These are phyloP conservation scores for Prinia subflava DNA, from an alignment of 2,113 vertebrate genomes.

Conservation along the genomic window DNA sequence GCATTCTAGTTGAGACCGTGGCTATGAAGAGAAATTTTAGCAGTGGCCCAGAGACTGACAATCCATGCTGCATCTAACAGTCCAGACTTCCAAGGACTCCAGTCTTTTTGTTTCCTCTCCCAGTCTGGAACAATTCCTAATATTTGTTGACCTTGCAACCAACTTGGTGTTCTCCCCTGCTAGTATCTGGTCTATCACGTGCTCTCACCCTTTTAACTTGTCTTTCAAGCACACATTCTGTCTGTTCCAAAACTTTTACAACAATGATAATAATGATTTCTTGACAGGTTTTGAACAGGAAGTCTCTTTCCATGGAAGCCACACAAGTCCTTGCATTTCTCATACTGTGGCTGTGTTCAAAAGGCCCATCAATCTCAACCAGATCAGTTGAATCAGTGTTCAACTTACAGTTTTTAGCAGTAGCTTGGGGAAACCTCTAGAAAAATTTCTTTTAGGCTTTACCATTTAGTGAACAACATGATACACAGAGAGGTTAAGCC, in stretches of 20 bases:
- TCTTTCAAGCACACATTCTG: neutral
- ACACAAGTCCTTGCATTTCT: neutral
- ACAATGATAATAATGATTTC: neutral
- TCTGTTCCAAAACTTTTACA: neutral
- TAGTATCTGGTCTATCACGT: too few relatives aligned
- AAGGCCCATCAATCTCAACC: neutral
- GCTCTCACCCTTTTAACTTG: neutral
- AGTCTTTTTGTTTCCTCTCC: neutral
- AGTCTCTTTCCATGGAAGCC: neutral
- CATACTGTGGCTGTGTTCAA: neutral
- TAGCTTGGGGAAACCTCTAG: neutral
- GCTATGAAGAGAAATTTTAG: neutral
- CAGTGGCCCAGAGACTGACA: neutral
- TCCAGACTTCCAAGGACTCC: neutral
- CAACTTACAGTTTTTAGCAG: neutral
- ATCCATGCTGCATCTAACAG: neutral
- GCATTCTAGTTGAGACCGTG: neutral
- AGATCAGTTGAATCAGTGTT: neutral
- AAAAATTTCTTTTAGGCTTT: neutral
- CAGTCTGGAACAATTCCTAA: neutral
- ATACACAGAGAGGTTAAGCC: neutral
- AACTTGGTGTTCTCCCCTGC: neutral
- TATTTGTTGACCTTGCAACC: neutral
- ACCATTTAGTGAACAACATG: neutral
- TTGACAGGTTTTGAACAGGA: neutral